Conservation (phyloP, 1,140 invertebrate genomes). For the Papilio glaucus region DNA sequence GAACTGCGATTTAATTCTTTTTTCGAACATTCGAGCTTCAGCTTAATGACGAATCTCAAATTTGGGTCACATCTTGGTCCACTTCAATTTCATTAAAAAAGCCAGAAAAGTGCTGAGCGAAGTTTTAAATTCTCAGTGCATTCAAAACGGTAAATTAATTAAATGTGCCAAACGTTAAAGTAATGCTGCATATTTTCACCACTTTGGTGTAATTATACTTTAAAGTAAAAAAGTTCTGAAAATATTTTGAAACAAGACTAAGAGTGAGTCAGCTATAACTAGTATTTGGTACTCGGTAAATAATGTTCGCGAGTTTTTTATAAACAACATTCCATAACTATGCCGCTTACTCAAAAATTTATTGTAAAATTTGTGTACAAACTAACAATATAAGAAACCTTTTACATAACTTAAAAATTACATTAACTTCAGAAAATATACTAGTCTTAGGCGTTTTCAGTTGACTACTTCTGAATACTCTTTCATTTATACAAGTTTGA, state of each 20-base stretch:
- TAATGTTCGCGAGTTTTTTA: neutral
- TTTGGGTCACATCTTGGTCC: conserved; percentile 34
- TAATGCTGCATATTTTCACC: neutral
- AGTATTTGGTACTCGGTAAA: neutral
- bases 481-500: no score
- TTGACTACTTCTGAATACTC: no score
- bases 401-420: no score
- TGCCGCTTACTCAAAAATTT: neutral
- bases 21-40: neutral
- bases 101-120: neutral
- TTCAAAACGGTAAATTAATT: conserved; percentile 28
- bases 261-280: neutral
- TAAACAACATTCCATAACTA: neutral
- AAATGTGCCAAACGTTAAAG: conserved; percentile 17
- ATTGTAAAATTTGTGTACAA: no score
- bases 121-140: conserved; percentile 26
- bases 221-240: neutral
- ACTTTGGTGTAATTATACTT: neutral
- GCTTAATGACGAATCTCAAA: conserved; percentile 28
- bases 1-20: neutral
- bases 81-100: conserved; percentile 20
- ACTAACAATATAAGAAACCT: no score
- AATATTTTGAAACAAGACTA: neutral
- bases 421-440: no score
- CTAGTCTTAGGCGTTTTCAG: no score